Base-by-base conservation (phyloP, 2,888 invertebrate species). In the Sarcophaga variegata region DNA sequence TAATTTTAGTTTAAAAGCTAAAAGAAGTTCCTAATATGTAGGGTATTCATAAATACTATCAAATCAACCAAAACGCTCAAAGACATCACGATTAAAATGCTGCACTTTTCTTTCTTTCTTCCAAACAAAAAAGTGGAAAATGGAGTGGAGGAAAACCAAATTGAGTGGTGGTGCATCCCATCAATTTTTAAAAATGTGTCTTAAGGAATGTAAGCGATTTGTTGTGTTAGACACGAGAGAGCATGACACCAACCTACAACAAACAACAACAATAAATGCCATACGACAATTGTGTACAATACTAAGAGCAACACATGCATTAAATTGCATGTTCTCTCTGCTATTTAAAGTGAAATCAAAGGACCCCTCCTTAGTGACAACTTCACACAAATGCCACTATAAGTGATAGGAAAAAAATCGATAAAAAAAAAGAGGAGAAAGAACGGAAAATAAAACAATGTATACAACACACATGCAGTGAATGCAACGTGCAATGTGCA, bases 151-250 rank as follows among this genome's bases (percentile, higher is more conserved):
- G 8, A 25, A 59, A 54, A 54, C n/a, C 54, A 59, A 25, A 4
- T 12, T 82, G 63, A 86, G 78, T 49, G 79, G 74, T 62, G 79
- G 74, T 81, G 72, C 91, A 91, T 90, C 91, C 90, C 91, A 92
- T 92, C 92, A 90, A 91, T 91, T 91, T 89, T 84, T 91, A 88
- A 89, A 90, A 91, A 90, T 90, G 89, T 90, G 86, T 89, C 88
- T 88, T 63, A 83, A 89, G 88, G 89, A 90, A 91, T 90, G 90
- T 90, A 89, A 91, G 89, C 91, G 92, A 91, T 90, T 92, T 91
- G 90, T 90, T 91, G 90, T 90, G 89, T 90, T 90, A 89, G 89
- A 90, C 90, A 88, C 81, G 72, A 87, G 87, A 67, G 87, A 67
- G 87, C 87, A 82, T 87, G 87, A 87, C 87, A 87, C 79, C 88